These are phyloP conservation scores for Neolamprologus kungweensis DNA, from an alignment of 2,113 vertebrate species.

Conservation along the genomic window DNA sequence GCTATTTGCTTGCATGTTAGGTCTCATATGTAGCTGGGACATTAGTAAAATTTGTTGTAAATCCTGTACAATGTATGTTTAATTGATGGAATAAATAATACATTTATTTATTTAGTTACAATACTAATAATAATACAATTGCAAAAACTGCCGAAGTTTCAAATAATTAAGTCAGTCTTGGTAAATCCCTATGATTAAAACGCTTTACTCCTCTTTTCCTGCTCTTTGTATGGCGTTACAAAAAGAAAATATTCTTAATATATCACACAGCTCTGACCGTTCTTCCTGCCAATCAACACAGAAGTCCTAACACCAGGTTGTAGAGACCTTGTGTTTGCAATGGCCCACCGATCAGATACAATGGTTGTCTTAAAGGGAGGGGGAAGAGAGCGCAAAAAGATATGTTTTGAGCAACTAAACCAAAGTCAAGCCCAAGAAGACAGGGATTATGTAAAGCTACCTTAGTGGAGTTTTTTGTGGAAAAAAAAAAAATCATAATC, in stretches of 20 bases:
- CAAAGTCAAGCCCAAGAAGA: neutral
- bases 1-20: neutral
- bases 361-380: neutral
- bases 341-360: neutral
- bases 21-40: neutral
- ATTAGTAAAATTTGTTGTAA: neutral
- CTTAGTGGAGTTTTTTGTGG: neutral
- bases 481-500: neutral
- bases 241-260: neutral
- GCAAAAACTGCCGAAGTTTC: neutral
- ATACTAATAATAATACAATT: neutral
- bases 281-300: neutral
- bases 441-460: neutral
- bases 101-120: neutral
- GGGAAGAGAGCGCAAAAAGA: neutral
- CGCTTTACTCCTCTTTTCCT: accelerated
- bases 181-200: neutral
- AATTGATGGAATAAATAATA: neutral
- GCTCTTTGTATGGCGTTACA: accelerated
- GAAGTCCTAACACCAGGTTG: neutral
- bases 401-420: neutral
- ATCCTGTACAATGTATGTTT: neutral
- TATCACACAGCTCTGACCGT: neutral
- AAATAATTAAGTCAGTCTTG: neutral
- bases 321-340: neutral